phyloP scores from a whole-genome alignment of 2,113 vertebrate species.

The Pluvialis apricaria region DNA sequence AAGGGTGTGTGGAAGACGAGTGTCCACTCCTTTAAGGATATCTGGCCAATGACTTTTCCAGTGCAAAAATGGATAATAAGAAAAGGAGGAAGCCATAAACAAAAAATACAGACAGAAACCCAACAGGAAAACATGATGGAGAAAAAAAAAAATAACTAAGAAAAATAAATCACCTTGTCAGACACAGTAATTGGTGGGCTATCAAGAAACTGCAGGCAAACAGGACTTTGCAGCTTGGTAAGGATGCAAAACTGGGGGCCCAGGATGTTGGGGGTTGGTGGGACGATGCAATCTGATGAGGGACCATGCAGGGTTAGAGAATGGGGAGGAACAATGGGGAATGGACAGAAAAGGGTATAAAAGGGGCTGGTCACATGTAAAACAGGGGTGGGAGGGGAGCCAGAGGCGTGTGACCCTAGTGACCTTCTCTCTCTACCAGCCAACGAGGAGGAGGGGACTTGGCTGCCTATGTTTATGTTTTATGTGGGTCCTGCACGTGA shows the following conservation, averaged over 20 bases:
- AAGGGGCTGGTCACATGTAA: not conserved
- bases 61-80: not conserved
- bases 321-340: not conserved
- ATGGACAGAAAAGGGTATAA: not conserved
- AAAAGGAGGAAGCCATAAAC: not conserved
- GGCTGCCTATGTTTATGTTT: not conserved
- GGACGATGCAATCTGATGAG: not conserved
- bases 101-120: not conserved
- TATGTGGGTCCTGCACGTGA: not conserved
- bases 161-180: not conserved
- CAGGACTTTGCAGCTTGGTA: not conserved
- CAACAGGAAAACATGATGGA: not conserved
- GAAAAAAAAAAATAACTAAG: not conserved
- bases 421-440: not conserved
- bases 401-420: too few relatives aligned
- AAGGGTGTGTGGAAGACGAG: not conserved
- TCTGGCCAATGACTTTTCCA: not conserved
- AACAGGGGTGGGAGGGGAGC: rapidly evolving
- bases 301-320: not conserved
- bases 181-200: not conserved
- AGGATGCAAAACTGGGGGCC: not conserved
- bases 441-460: rapidly evolving
- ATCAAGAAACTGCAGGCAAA: not conserved
- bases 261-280: not conserved
- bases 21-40: not conserved